Evolutionary conservation across 2,797 vertebrate genomes (phyloP).

Genomic region (Oceanodroma leucorhoa): DNA sequence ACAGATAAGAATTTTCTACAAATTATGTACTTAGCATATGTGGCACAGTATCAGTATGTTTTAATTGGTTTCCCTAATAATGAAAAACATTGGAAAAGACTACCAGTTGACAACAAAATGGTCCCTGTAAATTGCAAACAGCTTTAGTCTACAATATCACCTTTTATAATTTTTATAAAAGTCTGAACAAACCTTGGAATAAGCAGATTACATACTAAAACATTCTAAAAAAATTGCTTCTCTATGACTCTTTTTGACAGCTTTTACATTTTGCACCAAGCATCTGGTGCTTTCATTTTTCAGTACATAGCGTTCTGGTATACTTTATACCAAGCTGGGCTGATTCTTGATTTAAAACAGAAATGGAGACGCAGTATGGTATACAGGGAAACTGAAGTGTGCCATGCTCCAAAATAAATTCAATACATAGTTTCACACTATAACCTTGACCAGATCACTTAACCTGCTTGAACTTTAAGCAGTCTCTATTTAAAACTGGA

Average conservation of each 20-base stretch:
- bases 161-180: constrained; percentile 58
- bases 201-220: constrained; percentile 41
- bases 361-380: constrained; percentile 30
- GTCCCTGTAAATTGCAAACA: constrained; percentile 51
- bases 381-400: neutral
- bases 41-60: constrained; percentile 22
- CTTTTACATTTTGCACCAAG: constrained; percentile 70
- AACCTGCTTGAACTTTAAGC: neutral
- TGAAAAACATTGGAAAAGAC: constrained; percentile 37
- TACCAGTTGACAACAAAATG: constrained; percentile 57
- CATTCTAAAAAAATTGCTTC: constrained; percentile 53
- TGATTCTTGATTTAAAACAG: constrained; percentile 49
- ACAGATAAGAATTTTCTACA: constrained; percentile 66
- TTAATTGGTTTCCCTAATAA: constrained; percentile 71
- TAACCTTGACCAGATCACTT: neutral
- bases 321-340: constrained; percentile 33
- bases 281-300: constrained; percentile 68
- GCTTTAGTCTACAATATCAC: constrained; percentile 1
- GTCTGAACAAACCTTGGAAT: neutral
- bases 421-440: neutral
- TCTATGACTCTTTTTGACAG: constrained; percentile 48
- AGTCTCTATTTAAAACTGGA: constrained; percentile 17
- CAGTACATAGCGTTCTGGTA: constrained; percentile 33
- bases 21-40: constrained; percentile 61
- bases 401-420: neutral